These are phyloP conservation scores for Drosophila nr. fundita DNA, from an alignment of 2,888 invertebrate species.

Conservation along the genomic window DNA sequence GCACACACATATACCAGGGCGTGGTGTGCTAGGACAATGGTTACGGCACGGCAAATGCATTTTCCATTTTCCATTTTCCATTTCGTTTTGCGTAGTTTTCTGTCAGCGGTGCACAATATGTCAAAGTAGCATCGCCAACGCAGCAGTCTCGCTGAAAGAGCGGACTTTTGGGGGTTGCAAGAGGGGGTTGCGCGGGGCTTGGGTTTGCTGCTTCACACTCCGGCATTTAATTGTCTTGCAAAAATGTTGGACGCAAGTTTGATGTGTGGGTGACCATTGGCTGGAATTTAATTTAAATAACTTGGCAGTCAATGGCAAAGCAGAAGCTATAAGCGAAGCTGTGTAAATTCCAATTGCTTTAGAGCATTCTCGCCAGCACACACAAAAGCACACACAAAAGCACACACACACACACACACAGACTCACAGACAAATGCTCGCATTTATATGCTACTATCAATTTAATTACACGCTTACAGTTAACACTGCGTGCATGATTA, in stretches of 20 bases:
- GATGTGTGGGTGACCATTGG: conserved; percentile 42
- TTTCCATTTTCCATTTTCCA: conserved; percentile 32
- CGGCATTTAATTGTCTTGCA: conserved; percentile 75
- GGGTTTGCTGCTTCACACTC: conserved; percentile 18
- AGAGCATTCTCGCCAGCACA: not conserved
- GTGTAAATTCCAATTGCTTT: conserved; percentile 39
- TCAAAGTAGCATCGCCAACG: conserved; percentile 32
- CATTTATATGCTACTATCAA: conserved; percentile 42
- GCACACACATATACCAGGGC: not conserved
- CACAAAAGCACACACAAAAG: not conserved
- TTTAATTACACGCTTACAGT: conserved; percentile 65
- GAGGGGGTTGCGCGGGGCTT: not conserved
- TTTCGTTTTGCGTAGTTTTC: conserved; percentile 27
- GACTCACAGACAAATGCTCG: not conserved
- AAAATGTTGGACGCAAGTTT: conserved; percentile 52
- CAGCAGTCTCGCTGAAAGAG: conserved; percentile 7
- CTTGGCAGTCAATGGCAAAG: conserved; percentile 50
- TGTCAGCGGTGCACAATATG: conserved; percentile 40
- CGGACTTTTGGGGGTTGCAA: not conserved
- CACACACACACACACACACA: not conserved
- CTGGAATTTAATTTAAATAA: conserved; percentile 78
- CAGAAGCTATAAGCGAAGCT: conserved; percentile 31
- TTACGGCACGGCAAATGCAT: conserved; percentile 23
- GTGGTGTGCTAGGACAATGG: conserved; percentile 16
- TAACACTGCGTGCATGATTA: conserved; percentile 59